Base-by-base conservation (phyloP, 2,888 invertebrate species). In the Xanthia icteritia region DNA sequence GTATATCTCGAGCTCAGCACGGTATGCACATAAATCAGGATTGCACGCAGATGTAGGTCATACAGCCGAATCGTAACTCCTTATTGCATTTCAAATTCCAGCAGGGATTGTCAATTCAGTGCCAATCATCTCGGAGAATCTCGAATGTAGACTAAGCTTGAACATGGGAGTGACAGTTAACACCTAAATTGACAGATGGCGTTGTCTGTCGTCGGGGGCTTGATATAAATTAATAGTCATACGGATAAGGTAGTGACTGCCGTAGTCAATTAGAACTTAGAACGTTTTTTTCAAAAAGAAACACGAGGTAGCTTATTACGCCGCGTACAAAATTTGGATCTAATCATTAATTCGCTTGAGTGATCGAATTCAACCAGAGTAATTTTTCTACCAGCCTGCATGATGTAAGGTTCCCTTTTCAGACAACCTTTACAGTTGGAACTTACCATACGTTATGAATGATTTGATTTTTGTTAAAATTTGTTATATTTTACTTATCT, bases 51-150 rank as follows among this genome's bases (percentile, higher is more conserved):
- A 81, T 81, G 42, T 68, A 64, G 42, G 67, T 67, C 61, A 63
- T 42, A 67, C 23, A 23, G 68, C 13, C 11, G 54, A 61, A 42
- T 56, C 36, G 6, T 48, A 36, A 56, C 23, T 45, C 13, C 17
- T 15, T 63, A 81, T 77, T 72, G 72, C 68, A 77, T 73, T 82
- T 73, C 61, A 73, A 78, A 79, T 70, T 73, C 61, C 31, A 63
- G 36, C 60, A 65, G 48, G 45, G n/a, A 71, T 79, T 60, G 79
- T 64, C 63, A 68, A 83, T 83, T 83, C 45, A 68, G n/a, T 79
- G 68, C 60, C 84, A 79, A 83, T 71, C 42, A 75, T 60, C 60
- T 71, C 60, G 31, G 56, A 36, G 63, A 78, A 65, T 66, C 45
- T 27, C 65, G 27, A 58, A 31, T 69, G 13, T 48, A 31, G 17